Conservation (phyloP, 2,888 invertebrate species). For the Microctonus brassicae region DNA sequence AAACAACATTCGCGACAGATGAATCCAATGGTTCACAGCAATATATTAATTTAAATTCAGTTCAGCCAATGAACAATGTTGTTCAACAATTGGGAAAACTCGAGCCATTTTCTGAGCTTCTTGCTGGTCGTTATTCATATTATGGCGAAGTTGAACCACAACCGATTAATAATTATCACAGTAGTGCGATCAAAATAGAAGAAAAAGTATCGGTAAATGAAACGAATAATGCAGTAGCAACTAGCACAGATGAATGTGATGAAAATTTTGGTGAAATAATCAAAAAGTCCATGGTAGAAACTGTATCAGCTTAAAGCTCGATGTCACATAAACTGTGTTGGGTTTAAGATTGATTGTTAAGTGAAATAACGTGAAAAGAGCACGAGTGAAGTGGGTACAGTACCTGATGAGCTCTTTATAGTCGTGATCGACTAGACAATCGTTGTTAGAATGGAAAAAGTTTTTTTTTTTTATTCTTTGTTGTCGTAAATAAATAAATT, state of each 20-base stretch:
- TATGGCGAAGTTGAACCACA: constrained; percentile 61
- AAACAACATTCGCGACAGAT: constrained; percentile 60
- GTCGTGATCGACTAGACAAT: not conserved
- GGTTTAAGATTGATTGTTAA: not conserved
- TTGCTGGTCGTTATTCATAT: constrained; percentile 74
- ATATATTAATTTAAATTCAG: constrained; percentile 79
- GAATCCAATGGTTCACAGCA: constrained; percentile 73
- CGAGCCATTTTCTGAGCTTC: constrained; percentile 78
- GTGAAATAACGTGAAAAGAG: not conserved
- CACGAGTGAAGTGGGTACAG: not conserved
- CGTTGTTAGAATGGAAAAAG: not conserved
- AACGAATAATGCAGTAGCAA: constrained; percentile 39
- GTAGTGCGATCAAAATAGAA: constrained; percentile 36
- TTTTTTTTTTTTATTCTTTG: not conserved
- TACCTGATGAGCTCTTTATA: not conserved
- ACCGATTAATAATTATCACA: constrained; percentile 47
- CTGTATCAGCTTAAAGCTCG: constrained; percentile 80
- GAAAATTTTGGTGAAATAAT: constrained; percentile 93
- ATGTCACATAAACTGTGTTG: not conserved
- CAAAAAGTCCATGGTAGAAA: constrained; percentile 93
- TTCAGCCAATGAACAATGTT: constrained; percentile 67
- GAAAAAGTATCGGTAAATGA: constrained; percentile 30
- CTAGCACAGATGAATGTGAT: constrained; percentile 70
- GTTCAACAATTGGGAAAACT: constrained; percentile 74
- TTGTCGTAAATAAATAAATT: not conserved